These are phyloP conservation scores for Thaumetopoea pityocampa DNA, from an alignment of 1,140 invertebrate species.

Conservation along the genomic window DNA sequence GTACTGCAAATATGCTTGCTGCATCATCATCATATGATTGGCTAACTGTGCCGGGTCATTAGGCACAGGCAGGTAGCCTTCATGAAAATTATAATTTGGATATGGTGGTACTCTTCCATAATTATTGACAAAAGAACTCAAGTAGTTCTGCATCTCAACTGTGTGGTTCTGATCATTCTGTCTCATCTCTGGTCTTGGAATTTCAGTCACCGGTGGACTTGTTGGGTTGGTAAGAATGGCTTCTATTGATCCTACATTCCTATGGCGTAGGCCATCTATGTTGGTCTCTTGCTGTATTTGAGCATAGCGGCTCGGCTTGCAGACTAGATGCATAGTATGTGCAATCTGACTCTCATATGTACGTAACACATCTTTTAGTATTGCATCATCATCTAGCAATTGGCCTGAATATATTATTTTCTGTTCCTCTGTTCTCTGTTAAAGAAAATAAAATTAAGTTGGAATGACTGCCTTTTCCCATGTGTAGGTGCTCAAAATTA, in stretches of 20 bases:
- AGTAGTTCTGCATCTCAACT: slow-evolving; percentile 66
- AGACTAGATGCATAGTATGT: slow-evolving; percentile 91
- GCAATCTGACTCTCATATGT: slow-evolving; percentile 83
- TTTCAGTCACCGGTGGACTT: slow-evolving; percentile 17
- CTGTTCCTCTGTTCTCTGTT: slow-evolving; percentile 85
- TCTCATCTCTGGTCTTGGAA: slow-evolving; percentile 47
- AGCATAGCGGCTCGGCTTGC: slow-evolving; percentile 65
- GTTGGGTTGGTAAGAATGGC: slow-evolving; percentile 6
- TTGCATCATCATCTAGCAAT: slow-evolving; percentile 84
- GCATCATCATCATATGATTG: slow-evolving; percentile 80
- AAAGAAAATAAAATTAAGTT: slow-evolving; percentile 18
- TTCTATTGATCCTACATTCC: slow-evolving; percentile 42
- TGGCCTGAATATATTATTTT: slow-evolving; percentile 95
- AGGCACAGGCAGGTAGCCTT: slow-evolving; percentile 47
- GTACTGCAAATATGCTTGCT: slow-evolving; percentile 91
- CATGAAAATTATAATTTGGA: slow-evolving; percentile 53
- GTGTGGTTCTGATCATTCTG: slow-evolving; percentile 67
- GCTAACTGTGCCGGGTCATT: slow-evolving; percentile 67
- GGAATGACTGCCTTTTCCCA: no score
- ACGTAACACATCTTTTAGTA: slow-evolving; percentile 87
- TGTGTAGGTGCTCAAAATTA: no score
- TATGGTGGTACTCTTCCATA: slow-evolving; percentile 63
- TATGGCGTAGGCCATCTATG: slow-evolving; percentile 51
- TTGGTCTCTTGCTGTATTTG: slow-evolving; percentile 20
- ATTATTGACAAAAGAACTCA: slow-evolving; percentile 55